Conservation (phyloP, 2,113 vertebrate genomes). For the Apteryx mantelli region DNA sequence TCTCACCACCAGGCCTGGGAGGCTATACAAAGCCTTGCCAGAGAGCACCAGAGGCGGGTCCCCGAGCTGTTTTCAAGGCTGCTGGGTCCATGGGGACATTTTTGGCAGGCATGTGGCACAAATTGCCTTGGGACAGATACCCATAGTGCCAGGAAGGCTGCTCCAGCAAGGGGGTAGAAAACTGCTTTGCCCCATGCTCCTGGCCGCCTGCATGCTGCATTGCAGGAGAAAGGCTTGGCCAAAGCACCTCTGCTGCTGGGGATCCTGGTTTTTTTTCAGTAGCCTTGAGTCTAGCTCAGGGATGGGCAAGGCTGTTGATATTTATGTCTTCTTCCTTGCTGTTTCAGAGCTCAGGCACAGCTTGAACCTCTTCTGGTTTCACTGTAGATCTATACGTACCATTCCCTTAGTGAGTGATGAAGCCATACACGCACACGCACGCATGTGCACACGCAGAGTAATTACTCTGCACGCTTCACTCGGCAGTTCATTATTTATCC, state of each 20-base stretch:
- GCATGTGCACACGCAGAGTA: not conserved
- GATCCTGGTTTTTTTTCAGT: not conserved
- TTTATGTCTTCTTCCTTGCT: not conserved
- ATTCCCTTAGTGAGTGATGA: not conserved
- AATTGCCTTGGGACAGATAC: not conserved
- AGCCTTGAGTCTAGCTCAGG: too few species aligned
- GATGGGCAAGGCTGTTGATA: too few species aligned
- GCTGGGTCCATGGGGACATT: not conserved
- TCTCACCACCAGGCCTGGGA: not conserved
- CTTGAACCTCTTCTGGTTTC: not conserved
- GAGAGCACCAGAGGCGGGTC: not conserved
- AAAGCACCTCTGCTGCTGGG: not conserved
- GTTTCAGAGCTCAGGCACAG: not conserved
- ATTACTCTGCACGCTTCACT: not conserved
- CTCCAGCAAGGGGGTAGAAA: not conserved
- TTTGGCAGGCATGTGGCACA: not conserved
- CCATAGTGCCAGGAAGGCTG: not conserved
- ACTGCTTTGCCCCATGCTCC: not conserved
- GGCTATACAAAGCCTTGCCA: not conserved
- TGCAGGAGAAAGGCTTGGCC: not conserved
- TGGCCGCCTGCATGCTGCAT: too few species aligned
- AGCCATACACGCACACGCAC: not conserved
- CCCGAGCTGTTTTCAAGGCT: not conserved
- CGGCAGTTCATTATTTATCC: conserved; percentile 29
- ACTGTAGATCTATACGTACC: not conserved